Conservation (phyloP, 2,113 vertebrate species). For the Salvelinus fontinalis region DNA sequence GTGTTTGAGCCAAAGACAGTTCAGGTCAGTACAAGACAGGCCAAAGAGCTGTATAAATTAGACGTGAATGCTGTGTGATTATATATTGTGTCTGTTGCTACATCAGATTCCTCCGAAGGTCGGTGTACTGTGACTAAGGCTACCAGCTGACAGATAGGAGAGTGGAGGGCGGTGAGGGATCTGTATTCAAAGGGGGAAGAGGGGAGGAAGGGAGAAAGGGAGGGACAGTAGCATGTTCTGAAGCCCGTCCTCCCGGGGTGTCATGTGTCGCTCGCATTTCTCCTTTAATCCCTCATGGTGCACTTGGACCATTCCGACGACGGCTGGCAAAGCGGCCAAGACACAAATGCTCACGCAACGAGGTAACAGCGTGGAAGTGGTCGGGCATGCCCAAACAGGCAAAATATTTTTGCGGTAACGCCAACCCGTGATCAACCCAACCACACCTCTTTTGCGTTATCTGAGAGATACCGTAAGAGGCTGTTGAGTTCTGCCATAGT, state of each 20-base stretch:
- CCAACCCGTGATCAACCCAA: too few species aligned
- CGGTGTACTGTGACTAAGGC: background rate
- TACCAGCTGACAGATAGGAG: too few species aligned
- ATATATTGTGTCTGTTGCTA: background rate
- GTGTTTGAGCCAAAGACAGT: constrained; percentile 52
- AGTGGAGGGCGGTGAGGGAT: too few species aligned
- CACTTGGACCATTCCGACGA: background rate
- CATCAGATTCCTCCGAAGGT: constrained; percentile 19
- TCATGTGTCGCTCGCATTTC: constrained; percentile 25
- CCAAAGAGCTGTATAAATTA: constrained; percentile 6
- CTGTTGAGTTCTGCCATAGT: too few species aligned
- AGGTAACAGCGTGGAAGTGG: too few species aligned
- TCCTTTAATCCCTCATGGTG: constrained; percentile 24
- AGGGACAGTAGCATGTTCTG: constrained; percentile 10
- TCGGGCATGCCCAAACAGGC: too few species aligned
- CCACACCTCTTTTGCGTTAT: too few species aligned
- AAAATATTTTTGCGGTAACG: too few species aligned
- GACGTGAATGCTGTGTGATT: background rate
- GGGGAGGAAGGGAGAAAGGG: background rate
- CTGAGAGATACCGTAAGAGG: too few species aligned
- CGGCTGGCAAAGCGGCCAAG: too few species aligned
- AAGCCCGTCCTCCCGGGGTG: constrained; percentile 18
- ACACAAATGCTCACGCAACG: too few species aligned
- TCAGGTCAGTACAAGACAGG: constrained; percentile 43
- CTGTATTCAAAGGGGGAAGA: background rate